Evolutionary conservation across 2,797 vertebrate species (phyloP).

Genomic region (Chloroceryle amazona): DNA sequence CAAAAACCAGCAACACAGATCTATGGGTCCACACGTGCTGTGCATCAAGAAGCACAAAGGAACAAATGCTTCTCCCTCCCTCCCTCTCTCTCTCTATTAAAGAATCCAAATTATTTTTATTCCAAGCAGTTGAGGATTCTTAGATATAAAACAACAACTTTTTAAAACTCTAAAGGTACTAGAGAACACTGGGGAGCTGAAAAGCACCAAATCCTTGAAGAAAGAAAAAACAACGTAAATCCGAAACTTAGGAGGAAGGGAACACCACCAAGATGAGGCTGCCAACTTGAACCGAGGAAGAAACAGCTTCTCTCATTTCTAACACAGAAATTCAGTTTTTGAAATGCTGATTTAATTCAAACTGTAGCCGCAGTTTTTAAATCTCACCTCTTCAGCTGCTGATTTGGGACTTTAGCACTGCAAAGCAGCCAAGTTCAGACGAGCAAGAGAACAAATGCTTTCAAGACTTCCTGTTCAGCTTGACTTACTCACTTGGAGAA

Average conservation of each 20-base stretch:
- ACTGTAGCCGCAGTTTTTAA: not conserved
- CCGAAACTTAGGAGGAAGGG: not conserved
- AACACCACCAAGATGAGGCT: not conserved
- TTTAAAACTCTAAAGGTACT: not conserved
- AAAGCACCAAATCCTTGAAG: not conserved
- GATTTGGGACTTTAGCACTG: slow-evolving; percentile 36
- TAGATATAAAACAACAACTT: not conserved
- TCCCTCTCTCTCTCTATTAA: not conserved
- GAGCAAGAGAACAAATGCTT: slow-evolving; percentile 43
- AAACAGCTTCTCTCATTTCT: not conserved
- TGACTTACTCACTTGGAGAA: slow-evolving; percentile 59
- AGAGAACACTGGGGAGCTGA: not conserved
- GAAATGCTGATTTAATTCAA: slow-evolving; percentile 26
- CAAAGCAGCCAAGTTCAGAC: slow-evolving; percentile 25
- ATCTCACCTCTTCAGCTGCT: slow-evolving; percentile 40
- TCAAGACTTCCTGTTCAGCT: slow-evolving; percentile 66
- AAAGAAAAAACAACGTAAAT: not conserved
- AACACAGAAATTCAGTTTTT: not conserved
- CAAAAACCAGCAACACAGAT: not conserved
- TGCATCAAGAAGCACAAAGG: not conserved
- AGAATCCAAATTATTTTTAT: not conserved
- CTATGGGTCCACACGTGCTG: not conserved
- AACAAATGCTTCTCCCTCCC: not conserved
- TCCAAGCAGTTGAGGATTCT: not conserved
- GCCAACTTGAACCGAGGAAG: not conserved